phyloP scores from a whole-genome alignment of 2,797 vertebrate genomes.

The Moxostoma hubbsi region DNA sequence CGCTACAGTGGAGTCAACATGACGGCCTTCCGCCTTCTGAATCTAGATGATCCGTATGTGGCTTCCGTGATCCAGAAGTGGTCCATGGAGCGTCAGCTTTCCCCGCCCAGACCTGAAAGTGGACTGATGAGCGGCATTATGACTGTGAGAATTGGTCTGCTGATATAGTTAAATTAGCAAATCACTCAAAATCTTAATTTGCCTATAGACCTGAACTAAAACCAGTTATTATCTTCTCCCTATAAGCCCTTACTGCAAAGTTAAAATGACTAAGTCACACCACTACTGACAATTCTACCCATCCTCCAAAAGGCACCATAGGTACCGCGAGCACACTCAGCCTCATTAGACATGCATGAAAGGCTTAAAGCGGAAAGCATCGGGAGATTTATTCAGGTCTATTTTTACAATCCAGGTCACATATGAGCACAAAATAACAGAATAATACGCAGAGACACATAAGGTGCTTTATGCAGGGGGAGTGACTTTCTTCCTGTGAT shows the following conservation, averaged over 20 bases:
- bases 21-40: conserved; percentile 92
- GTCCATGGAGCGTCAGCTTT: conserved; percentile 90
- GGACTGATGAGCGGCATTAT: conserved; percentile 90
- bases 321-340: conserved; percentile 26
- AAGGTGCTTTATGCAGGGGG: conserved; percentile 2
- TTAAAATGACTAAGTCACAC: conserved; percentile 34
- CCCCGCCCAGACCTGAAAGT: conserved; percentile 85
- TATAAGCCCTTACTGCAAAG: conserved; percentile 16
- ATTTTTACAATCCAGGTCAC: conserved; percentile 48
- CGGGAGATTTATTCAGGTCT: conserved; percentile 44
- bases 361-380: conserved; percentile 37
- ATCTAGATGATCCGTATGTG: conserved; percentile 85
- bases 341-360: conserved; percentile 42
- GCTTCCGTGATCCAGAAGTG: conserved; percentile 88
- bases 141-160: conserved; percentile 81
- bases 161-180: background rate
- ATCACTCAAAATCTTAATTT: background rate
- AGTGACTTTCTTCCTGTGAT: conserved; percentile 14
- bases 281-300: conserved; percentile 26
- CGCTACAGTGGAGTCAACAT: conserved; percentile 95
- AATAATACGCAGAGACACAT: conserved; percentile 26
- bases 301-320: conserved; percentile 32
- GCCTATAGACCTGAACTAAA: conserved; percentile 25
- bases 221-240: background rate
- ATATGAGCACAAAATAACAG: conserved; percentile 28